phyloP scores from a whole-genome alignment of 2,797 vertebrate genomes.

The Catamblyrhynchus diadema region DNA sequence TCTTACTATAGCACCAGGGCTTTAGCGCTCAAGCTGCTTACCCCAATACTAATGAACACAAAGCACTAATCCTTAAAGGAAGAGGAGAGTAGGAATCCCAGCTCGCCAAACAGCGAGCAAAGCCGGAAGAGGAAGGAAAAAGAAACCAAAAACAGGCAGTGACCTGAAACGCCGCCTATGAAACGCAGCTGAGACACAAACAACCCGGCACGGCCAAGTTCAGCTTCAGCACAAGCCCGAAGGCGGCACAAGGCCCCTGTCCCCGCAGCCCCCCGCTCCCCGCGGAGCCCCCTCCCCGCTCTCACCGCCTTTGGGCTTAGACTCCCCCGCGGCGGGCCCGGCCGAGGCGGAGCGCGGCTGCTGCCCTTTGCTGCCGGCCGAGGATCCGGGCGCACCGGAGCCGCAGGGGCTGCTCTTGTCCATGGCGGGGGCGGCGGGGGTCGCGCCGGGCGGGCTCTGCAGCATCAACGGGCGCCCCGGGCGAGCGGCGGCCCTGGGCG shows the following conservation, averaged over 20 bases:
- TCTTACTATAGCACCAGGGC: background rate
- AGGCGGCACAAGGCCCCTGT: accelerated
- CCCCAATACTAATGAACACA: background rate
- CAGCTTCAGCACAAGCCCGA: accelerated
- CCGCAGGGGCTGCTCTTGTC: slow-evolving; percentile 75
- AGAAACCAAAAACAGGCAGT: background rate
- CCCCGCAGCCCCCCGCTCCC: background rate
- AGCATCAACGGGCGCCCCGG: slow-evolving; percentile 80
- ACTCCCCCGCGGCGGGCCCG: slow-evolving; percentile 84
- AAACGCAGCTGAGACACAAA: background rate
- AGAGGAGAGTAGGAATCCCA: accelerated
- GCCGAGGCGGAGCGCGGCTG: slow-evolving; percentile 89
- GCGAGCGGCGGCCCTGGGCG: slow-evolving; percentile 72
- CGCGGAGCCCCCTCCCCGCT: background rate
- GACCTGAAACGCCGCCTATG: background rate
- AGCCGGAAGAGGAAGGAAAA: background rate
- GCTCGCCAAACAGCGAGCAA: background rate
- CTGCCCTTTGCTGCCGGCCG: slow-evolving; percentile 84
- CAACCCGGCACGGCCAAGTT: background rate
- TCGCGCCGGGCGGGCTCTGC: slow-evolving; percentile 74
- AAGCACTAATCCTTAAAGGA: background rate
- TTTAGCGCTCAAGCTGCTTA: background rate
- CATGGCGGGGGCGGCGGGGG: slow-evolving; percentile 75
- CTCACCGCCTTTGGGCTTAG: slow-evolving; percentile 94
- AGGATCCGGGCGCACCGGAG: slow-evolving; percentile 63